phyloP scores from a whole-genome alignment of 2,113 vertebrate genomes.

The Cryptomyrus ogoouensis region DNA sequence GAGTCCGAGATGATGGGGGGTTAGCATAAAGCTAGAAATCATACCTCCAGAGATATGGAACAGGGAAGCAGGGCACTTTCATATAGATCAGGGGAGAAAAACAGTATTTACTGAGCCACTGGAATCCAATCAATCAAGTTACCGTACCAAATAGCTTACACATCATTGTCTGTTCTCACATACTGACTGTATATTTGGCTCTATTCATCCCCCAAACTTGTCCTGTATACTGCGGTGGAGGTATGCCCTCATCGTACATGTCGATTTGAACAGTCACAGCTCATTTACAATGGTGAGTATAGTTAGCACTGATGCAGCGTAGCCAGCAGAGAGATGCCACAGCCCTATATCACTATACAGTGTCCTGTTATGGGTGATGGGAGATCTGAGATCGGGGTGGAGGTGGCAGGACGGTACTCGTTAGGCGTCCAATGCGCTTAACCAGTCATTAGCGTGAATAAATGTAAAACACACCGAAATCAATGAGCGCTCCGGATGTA shows the following conservation, averaged over 20 bases:
- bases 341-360: neutral
- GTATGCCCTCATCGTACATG: neutral
- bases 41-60: neutral
- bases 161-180: constrained; percentile 48
- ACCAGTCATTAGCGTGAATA: neutral
- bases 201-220: neutral
- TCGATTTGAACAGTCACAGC: neutral
- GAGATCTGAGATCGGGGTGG: neutral
- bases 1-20: neutral
- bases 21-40: neutral
- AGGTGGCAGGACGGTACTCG: neutral
- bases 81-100: neutral
- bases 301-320: neutral
- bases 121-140: neutral
- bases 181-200: constrained; percentile 33
- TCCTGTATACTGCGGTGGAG: constrained; percentile 1
- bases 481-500: neutral
- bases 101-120: no score
- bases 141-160: constrained; percentile 31
- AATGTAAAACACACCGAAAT: neutral
- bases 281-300: neutral
- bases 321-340: neutral
- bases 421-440: neutral
- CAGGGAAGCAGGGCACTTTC: constrained; percentile 19
- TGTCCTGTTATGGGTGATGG: neutral